Base-by-base conservation (phyloP, 2,888 invertebrate species). In the Brenthis ino region DNA sequence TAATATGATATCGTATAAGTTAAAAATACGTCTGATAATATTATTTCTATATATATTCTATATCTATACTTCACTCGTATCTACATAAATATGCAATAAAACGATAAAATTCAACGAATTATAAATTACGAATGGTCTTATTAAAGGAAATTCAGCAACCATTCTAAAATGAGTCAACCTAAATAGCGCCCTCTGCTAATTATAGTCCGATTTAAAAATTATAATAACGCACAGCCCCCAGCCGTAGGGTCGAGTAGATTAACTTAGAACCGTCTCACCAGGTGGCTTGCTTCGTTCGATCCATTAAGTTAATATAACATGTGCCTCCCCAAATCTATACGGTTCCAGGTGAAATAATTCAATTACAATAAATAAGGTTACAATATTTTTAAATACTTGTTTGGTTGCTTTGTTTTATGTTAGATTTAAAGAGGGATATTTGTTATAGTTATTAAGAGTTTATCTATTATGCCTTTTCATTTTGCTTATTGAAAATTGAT, bases 181-280 rank as follows among this genome's bases (percentile, higher is more conserved):
- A 57, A 67, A 72, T 47, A 55, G 47, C 54, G 43, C 70, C 70
- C 69, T 57, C 69, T 63, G 69, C 72, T 65, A 75, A 68, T 75
- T 71, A 75, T 67, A 70, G 70, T 67, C 66, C 69, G 73, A 75
- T 76, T 74, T 70, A 72, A 74, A 78, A 75, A 74, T 74, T 70
- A 76, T 73, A 73, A 77, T 75, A 75, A 74, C 71, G 74, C 72
- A 70, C 72, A 71, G 67, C 76, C 76, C 71, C 72, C 72, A 43
- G 65, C 53, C 53, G 65, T 50, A 68, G 74, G 75, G 73, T 72
- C 69, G 68, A 8, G 75, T 79, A 81, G 80, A 80, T 82, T 81
- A 82, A 75, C 80, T 79, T 78, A 75, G 76, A 80, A 80, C 80
- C 74, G 77, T 76, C 80, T 70, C 84, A 80, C 85, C 85, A 83